phyloP scores from a whole-genome alignment of 2,113 vertebrate species.

The Anas platyrhynchos region DNA sequence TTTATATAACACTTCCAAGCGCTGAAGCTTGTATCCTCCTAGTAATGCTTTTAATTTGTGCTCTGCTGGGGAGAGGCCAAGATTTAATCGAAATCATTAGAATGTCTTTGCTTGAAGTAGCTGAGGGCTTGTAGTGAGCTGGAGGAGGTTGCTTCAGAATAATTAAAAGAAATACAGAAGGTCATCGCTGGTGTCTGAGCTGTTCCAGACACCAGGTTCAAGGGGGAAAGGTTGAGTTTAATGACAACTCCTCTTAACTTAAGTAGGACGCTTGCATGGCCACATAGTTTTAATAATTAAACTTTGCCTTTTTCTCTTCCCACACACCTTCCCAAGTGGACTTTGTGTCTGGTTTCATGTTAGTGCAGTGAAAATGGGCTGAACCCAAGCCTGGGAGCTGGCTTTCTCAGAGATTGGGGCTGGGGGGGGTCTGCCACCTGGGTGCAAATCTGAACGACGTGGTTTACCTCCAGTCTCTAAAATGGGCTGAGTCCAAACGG shows the following conservation, averaged over 20 bases:
- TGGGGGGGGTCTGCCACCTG: background rate
- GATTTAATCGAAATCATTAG: conserved; percentile 87
- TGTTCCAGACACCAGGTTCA: conserved; percentile 71
- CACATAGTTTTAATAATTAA: conserved; percentile 70
- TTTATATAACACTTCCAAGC: conserved; percentile 82
- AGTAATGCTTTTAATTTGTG: conserved; percentile 87
- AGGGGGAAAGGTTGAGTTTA: conserved; percentile 75
- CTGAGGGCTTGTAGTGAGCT: conserved; percentile 72
- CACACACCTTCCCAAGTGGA: conserved; percentile 61
- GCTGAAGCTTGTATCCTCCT: conserved; percentile 78
- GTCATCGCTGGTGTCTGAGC: conserved; percentile 66
- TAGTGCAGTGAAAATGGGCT: background rate
- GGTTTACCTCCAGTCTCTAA: background rate
- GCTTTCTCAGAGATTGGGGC: background rate
- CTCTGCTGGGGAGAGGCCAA: conserved; percentile 83
- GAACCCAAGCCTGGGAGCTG: background rate
- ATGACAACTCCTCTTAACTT: conserved; percentile 63
- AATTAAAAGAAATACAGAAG: conserved; percentile 81
- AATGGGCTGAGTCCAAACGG: background rate
- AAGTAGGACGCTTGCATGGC: conserved; percentile 68
- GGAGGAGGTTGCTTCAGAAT: conserved; percentile 74
- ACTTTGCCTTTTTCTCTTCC: conserved; percentile 61
- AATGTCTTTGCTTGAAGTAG: conserved; percentile 85
- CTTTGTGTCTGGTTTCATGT: conserved; percentile 22
- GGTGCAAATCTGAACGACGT: background rate